A percentile compares a stretch with the other conserved stretches of the same genome.
Evolutionary conservation across 2,797 vertebrate species (phyloP).

Genomic region (Pogoniulus pusillus): DNA sequence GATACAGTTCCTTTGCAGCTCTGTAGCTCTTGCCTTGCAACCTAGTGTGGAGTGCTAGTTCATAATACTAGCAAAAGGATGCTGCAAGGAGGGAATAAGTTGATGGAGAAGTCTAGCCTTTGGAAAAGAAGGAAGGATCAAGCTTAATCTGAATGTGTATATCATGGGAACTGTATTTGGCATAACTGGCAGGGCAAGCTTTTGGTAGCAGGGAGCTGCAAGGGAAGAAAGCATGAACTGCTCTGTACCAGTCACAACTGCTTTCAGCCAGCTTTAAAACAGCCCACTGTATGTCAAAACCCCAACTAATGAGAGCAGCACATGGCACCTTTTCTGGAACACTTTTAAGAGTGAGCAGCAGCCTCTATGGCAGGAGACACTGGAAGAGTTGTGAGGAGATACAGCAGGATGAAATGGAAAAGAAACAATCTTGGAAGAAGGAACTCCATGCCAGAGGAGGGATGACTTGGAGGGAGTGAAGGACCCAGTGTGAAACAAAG

Average conservation of each 20-base stretch:
- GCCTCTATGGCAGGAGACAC: neutral
- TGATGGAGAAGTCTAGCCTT: neutral
- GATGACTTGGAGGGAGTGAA: neutral
- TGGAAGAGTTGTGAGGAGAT: neutral
- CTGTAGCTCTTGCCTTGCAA: neutral
- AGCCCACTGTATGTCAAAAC: neutral
- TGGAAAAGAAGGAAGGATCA: neutral
- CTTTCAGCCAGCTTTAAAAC: neutral
- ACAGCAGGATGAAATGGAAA: neutral
- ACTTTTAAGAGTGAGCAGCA: neutral
- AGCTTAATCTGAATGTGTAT: neutral
- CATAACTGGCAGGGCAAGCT: neutral
- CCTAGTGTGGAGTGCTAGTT: neutral
- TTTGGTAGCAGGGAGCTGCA: neutral
- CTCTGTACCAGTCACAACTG: neutral
- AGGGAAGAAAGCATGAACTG: neutral
- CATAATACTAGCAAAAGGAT: neutral
- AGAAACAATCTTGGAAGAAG: neutral
- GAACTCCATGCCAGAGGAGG: neutral
- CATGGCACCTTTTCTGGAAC: neutral
- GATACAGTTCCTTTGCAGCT: neutral
- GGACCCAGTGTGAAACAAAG: neutral
- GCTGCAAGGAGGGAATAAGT: neutral
- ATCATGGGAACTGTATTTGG: neutral
- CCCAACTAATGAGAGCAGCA: neutral